Evolutionary conservation across 2,888 invertebrate species (phyloP).

Genomic region (Eilema sororculum): DNA sequence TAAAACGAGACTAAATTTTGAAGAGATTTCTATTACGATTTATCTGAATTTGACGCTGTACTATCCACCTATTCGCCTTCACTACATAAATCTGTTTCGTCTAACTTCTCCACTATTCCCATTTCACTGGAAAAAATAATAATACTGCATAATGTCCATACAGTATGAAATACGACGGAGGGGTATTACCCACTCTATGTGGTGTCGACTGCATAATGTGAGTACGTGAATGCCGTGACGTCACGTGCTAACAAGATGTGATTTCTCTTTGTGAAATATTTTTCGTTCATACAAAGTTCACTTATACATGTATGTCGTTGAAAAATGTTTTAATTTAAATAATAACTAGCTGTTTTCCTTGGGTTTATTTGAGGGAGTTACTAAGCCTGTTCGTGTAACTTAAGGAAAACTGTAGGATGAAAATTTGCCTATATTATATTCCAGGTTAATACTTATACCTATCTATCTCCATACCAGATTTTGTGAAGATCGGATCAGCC

Average conservation of each 20-base stretch:
- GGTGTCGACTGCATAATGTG: background rate
- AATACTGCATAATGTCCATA: background rate
- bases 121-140: background rate
- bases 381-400: too few relatives aligned
- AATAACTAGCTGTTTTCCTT: background rate
- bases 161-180: background rate
- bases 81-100: background rate
- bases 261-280: conserved; percentile 1
- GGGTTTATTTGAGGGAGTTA: too few relatives aligned
- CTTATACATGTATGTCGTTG: background rate
- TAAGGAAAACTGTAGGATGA: too few relatives aligned
- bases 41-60: too few relatives aligned
- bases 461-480: too few relatives aligned
- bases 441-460: too few relatives aligned
- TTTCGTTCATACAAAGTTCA: conserved; percentile 4
- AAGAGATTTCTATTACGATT: too few relatives aligned
- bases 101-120: background rate
- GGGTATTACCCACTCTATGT: background rate
- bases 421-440: too few relatives aligned
- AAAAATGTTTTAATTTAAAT: background rate
- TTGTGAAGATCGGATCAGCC: too few relatives aligned
- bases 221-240: background rate
- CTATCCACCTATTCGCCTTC: too few relatives aligned
- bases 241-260: conserved; percentile 2
- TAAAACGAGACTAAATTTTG: too few relatives aligned